phyloP scores from a whole-genome alignment of 2,113 vertebrate genomes.

The Myotis davidii region DNA sequence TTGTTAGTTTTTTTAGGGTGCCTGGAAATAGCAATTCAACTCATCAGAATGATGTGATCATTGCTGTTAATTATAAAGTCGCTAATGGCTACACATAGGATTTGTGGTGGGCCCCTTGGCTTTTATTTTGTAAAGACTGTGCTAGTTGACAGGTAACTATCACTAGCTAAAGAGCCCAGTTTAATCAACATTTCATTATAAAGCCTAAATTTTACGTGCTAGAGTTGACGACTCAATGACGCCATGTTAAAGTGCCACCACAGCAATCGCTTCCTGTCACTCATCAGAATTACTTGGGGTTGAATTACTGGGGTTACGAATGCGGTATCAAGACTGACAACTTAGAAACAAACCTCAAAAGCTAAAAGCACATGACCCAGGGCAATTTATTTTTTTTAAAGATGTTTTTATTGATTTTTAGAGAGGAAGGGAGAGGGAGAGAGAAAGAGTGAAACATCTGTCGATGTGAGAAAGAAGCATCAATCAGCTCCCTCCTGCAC shows the following conservation, averaged over 20 bases:
- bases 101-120: neutral
- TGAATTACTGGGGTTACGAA: constrained; percentile 46
- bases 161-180: neutral
- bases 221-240: neutral
- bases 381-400: neutral
- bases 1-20: neutral
- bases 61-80: neutral
- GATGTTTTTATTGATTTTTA: no score
- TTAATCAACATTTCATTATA: constrained; percentile 53
- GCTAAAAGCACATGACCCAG: neutral
- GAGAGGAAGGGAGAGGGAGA: no score
- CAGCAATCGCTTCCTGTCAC: neutral
- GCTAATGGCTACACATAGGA: neutral
- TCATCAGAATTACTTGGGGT: constrained; percentile 27
- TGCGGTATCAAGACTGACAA: constrained; percentile 27
- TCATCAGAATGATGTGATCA: neutral
- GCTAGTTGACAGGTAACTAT: neutral
- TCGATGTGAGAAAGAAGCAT: no score
- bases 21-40: constrained; percentile 19
- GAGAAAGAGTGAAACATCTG: no score
- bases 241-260: neutral
- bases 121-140: neutral
- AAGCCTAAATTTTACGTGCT: constrained; percentile 42
- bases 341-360: neutral
- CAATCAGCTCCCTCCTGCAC: no score